phyloP scores from a whole-genome alignment of 2,888 invertebrate species.

The Sinohyriopsis cumingii region DNA sequence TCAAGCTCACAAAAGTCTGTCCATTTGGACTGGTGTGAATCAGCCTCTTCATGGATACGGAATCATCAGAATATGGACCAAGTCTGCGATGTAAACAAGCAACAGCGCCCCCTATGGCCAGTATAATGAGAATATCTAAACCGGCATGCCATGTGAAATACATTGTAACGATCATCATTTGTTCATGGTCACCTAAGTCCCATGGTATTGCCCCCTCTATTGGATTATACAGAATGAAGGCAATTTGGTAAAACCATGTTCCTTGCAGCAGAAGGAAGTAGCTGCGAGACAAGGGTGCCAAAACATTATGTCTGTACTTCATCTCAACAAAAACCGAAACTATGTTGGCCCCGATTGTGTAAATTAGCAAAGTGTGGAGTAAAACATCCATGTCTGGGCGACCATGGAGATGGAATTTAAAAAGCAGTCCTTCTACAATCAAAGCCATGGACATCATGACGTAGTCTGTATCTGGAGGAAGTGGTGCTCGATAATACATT shows the following conservation, averaged over 20 bases:
- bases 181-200: slow-evolving; percentile 69
- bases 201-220: slow-evolving; percentile 59
- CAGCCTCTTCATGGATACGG: slow-evolving; percentile 51
- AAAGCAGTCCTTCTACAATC: slow-evolving; percentile 73
- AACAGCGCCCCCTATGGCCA: slow-evolving; percentile 55
- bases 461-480: slow-evolving; percentile 73
- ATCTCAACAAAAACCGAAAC: slow-evolving; percentile 69
- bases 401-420: slow-evolving; percentile 74
- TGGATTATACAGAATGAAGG: slow-evolving; percentile 74
- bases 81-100: slow-evolving; percentile 46
- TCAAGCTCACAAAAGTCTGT: slow-evolving; percentile 51
- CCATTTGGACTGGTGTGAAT: slow-evolving; percentile 55
- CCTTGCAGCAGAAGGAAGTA: slow-evolving; percentile 74
- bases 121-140: slow-evolving; percentile 52
- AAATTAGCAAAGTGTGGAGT: slow-evolving; percentile 73
- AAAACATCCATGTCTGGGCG: slow-evolving; percentile 66
- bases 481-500: slow-evolving; percentile 59
- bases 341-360: slow-evolving; percentile 67
- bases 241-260: slow-evolving; percentile 75
- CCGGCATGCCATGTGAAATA: slow-evolving; percentile 69
- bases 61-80: slow-evolving; percentile 37
- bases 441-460: slow-evolving; percentile 70
- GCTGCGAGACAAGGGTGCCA: slow-evolving; percentile 69
- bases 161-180: slow-evolving; percentile 73
- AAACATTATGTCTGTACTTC: slow-evolving; percentile 63